Conservation (phyloP, 2,797 vertebrate genomes). For the Neosilurus mollespiculum region DNA sequence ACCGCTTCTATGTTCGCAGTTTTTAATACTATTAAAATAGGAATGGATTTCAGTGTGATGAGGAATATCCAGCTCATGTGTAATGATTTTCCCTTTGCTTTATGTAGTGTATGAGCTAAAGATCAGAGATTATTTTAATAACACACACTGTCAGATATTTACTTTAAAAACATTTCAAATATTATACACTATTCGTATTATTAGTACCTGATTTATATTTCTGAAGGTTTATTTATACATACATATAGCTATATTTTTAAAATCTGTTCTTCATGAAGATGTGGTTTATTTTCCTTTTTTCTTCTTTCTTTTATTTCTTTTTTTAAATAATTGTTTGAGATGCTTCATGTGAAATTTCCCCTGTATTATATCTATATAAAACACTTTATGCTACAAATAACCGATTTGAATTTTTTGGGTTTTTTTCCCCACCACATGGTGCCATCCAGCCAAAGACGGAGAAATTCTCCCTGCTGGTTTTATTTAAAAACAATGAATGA, state of each 20-base stretch:
- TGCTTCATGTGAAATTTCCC: neutral
- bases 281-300: neutral
- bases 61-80: too few species aligned
- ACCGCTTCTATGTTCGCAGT: neutral
- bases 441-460: neutral
- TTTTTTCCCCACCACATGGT: too few species aligned
- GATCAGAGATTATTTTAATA: too few species aligned
- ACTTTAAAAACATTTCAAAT: too few species aligned
- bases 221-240: neutral
- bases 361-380: neutral
- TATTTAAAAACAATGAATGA: constrained; percentile 28
- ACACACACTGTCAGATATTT: too few species aligned
- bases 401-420: neutral
- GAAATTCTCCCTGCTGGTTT: neutral
- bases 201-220: neutral
- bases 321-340: neutral
- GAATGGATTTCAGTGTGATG: too few species aligned
- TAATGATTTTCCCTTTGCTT: too few species aligned
- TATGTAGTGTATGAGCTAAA: too few species aligned
- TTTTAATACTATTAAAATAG: too few species aligned
- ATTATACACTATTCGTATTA: neutral
- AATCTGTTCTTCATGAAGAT: neutral
- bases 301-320: too few species aligned
- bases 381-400: neutral
- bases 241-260: too few species aligned